A percentile compares a stretch with the other conserved stretches of the same genome.
Evolutionary conservation across 1,140 invertebrate species (phyloP).

Genomic region (Drosophila lowei): DNA sequence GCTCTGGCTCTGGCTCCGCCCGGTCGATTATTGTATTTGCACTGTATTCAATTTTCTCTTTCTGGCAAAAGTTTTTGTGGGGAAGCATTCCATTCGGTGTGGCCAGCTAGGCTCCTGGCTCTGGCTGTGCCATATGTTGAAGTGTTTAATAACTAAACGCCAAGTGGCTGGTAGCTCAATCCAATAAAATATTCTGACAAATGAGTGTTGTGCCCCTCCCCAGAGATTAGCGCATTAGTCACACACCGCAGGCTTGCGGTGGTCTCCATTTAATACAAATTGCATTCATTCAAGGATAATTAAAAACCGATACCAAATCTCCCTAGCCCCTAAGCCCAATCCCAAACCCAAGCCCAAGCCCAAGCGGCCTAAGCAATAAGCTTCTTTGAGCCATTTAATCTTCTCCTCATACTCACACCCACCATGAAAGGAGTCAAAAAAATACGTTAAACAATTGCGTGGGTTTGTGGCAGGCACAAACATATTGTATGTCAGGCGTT

Average conservation of each 20-base stretch:
- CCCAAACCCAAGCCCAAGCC: no score
- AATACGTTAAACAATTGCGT: neutral
- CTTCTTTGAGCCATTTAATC: slow-evolving; percentile 27
- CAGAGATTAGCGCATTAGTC: slow-evolving; percentile 54
- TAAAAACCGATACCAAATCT: slow-evolving; percentile 64
- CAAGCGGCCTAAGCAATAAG: slow-evolving; percentile 17
- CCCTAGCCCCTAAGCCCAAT: slow-evolving; percentile 15
- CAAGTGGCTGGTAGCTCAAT: slow-evolving; percentile 42
- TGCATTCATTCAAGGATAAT: slow-evolving; percentile 67
- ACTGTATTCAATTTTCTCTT: slow-evolving; percentile 50
- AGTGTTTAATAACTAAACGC: slow-evolving; percentile 64
- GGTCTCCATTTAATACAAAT: slow-evolving; percentile 59
- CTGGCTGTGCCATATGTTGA: slow-evolving; percentile 56
- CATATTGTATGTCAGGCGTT: no score
- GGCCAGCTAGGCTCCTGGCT: slow-evolving; percentile 1
- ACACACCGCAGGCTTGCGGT: slow-evolving; percentile 38
- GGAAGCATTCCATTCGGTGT: slow-evolving; percentile 20
- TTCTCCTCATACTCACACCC: neutral
- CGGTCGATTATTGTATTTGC: slow-evolving; percentile 53
- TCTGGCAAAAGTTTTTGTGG: slow-evolving; percentile 41
- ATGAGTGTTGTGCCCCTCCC: slow-evolving; percentile 19
- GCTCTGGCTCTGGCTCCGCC: neutral
- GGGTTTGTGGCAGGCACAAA: no score
- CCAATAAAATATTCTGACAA: slow-evolving; percentile 57
- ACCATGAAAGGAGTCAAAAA: no score